A percentile compares a stretch with the other conserved stretches of the same genome.
Evolutionary conservation across 2,888 invertebrate species (phyloP).

Genomic region (Laspeyria flexula): DNA sequence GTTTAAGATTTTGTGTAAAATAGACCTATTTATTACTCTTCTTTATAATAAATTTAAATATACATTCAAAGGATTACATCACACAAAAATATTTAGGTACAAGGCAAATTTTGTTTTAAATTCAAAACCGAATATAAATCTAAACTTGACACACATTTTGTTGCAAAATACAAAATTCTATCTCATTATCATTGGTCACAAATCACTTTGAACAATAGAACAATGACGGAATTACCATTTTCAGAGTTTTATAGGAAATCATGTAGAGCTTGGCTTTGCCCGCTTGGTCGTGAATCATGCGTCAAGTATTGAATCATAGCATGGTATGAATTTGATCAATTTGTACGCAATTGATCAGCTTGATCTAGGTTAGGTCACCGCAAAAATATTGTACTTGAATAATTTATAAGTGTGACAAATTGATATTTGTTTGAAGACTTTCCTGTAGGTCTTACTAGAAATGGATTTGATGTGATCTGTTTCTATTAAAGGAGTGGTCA

Average conservation of each 20-base stretch:
- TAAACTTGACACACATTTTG: too few species aligned
- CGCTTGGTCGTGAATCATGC: constrained; percentile 34
- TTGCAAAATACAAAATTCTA: too few species aligned
- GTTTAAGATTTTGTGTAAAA: too few species aligned
- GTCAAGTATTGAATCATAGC: constrained; percentile 13
- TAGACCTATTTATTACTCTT: too few species aligned
- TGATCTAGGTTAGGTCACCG: constrained; percentile 59
- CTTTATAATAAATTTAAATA: too few species aligned
- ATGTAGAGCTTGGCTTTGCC: constrained; percentile 32
- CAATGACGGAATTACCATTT: constrained; percentile 43
- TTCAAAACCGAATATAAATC: too few species aligned
- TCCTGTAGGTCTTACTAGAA: constrained; percentile 39
- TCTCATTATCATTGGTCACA: constrained; percentile 29
- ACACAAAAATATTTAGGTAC: too few species aligned
- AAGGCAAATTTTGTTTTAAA: too few species aligned
- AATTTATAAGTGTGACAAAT: constrained; percentile 53
- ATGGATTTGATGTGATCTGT: too few species aligned
- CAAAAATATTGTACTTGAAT: constrained; percentile 50
- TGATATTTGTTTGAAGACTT: constrained; percentile 41
- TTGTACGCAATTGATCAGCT: constrained; percentile 48
- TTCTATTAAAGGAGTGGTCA: too few species aligned
- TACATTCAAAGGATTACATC: too few species aligned
- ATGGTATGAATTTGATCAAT: constrained; percentile 47
- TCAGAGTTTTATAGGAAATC: constrained; percentile 41
- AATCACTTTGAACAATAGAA: constrained; percentile 44